These are phyloP conservation scores for Tupiocoris notatus DNA, from an alignment of 2,888 invertebrate species.

Conservation along the genomic window DNA sequence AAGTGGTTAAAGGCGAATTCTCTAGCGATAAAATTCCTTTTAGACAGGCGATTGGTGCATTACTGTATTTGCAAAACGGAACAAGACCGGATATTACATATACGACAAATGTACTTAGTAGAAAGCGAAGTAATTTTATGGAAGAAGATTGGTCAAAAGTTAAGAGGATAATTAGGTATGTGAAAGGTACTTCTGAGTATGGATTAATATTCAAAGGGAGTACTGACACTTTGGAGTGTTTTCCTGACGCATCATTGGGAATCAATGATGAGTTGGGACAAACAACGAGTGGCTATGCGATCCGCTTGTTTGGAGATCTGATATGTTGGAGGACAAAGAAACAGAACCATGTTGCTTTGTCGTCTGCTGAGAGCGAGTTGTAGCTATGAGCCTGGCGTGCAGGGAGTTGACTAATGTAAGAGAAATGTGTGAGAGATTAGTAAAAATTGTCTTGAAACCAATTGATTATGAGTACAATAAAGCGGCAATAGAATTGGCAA, in stretches of 20 bases:
- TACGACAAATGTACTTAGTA: background rate
- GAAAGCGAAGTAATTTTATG: background rate
- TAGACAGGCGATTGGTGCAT: background rate
- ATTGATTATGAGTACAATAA: background rate
- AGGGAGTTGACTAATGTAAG: background rate
- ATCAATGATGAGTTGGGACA: background rate
- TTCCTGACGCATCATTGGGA: background rate
- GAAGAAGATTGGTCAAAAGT: background rate
- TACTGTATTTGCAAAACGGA: constrained; percentile 10
- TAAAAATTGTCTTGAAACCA: too few relatives aligned
- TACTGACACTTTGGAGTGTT: background rate
- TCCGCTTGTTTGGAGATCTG: background rate
- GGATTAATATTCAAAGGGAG: background rate
- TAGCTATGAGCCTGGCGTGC: background rate
- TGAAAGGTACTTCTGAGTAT: background rate
- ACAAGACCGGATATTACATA: constrained; percentile 1
- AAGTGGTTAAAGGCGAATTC: too few relatives aligned
- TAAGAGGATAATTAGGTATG: background rate
- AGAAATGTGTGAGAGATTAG: background rate
- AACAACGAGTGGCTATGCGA: background rate
- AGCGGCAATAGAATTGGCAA: background rate
- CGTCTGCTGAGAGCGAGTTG: background rate
- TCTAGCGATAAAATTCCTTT: background rate
- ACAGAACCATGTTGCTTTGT: background rate
- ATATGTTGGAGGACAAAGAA: background rate